Percentiles rank a stretch among this genome's conserved stretches.
Conservation (phyloP, 1,140 invertebrate species). For the Atta cephalotes region DNA sequence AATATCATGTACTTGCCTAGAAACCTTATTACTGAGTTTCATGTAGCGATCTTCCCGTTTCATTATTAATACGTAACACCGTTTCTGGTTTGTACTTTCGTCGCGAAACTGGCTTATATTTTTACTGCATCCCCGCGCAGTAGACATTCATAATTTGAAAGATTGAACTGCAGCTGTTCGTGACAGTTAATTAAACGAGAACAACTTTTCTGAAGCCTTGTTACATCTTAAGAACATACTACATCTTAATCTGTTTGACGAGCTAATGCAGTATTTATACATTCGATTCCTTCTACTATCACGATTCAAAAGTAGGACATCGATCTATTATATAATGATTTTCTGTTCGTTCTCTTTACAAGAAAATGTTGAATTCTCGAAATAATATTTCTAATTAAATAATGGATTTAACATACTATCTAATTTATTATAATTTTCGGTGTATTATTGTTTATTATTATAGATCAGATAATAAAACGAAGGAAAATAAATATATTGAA, state of each 20-base stretch:
- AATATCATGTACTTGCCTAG: slow-evolving; percentile 7
- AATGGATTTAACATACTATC: background rate
- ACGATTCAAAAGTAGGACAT: slow-evolving; percentile 27
- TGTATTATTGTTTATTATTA: background rate
- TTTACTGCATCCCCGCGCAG: slow-evolving; percentile 27
- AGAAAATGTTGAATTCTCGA: background rate
- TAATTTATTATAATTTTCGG: background rate
- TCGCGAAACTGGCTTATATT: slow-evolving; percentile 47
- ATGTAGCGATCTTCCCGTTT: slow-evolving; percentile 14
- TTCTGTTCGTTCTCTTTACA: background rate
- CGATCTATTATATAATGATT: slow-evolving; percentile 9
- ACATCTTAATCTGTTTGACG: slow-evolving; percentile 44
- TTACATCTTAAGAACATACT: background rate
- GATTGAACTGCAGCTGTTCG: slow-evolving; percentile 64
- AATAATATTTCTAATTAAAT: slow-evolving; percentile 5
- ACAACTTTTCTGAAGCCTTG: slow-evolving; percentile 50
- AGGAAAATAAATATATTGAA: background rate
- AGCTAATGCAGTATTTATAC: slow-evolving; percentile 53
- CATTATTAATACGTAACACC: slow-evolving; percentile 45
- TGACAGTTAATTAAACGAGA: slow-evolving; percentile 74
- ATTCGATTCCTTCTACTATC: slow-evolving; percentile 34
- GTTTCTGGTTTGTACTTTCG: slow-evolving; percentile 35
- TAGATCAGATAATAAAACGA: background rate
- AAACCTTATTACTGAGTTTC: slow-evolving; percentile 33
- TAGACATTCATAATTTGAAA: slow-evolving; percentile 67